Base-by-base conservation (phyloP, 2,888 invertebrate genomes). In the Amorpha juglandis region DNA sequence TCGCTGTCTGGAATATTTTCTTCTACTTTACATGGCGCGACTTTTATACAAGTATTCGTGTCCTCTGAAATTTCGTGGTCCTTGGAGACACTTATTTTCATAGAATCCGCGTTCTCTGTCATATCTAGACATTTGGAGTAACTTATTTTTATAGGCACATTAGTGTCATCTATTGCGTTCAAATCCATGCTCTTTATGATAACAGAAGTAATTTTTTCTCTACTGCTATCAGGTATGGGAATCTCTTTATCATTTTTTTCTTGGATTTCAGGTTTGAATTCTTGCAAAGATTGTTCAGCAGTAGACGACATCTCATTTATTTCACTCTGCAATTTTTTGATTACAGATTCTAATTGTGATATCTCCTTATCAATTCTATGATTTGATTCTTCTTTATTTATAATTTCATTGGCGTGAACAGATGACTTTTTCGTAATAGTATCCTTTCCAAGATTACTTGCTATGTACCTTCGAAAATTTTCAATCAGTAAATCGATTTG, bases 251-350 rank as follows among this genome's bases (percentile, higher is more conserved):
- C 38, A 19, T 42, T 38, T 11, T 38, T 16, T 19, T 42, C 42
- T 12, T 16, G 1, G 11, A 42, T 12, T 12, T 58, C 12, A 58
- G 58, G 38, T 19, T 19, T 35, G 0, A 19, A 27, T 2, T 47
- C 58, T 33, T 38, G 48, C 12, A 4, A 12, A 53, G 14, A 62
- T 16, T 71, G 75, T 6, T 67, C 72, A 14, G 73, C 70, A 42
- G 72, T 75, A 35, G 70, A 67, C 4, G 79, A 71, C 76, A 89
- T 78, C 33, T 80, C 78, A 66, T 69, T 64, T 21, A 90, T 82
- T 80, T 90, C 88, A 11, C 75, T 72, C 73, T 91, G 88, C 11
- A 90, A 70, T 48, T 69, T 80, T 63, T 74, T 81, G 0, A 89
- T 87, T 11, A 81, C 58, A 16, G 65, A 69, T 69, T 88, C 88